Conservation (phyloP, 1,140 invertebrate species). For the Zelostemma sp. region DNA sequence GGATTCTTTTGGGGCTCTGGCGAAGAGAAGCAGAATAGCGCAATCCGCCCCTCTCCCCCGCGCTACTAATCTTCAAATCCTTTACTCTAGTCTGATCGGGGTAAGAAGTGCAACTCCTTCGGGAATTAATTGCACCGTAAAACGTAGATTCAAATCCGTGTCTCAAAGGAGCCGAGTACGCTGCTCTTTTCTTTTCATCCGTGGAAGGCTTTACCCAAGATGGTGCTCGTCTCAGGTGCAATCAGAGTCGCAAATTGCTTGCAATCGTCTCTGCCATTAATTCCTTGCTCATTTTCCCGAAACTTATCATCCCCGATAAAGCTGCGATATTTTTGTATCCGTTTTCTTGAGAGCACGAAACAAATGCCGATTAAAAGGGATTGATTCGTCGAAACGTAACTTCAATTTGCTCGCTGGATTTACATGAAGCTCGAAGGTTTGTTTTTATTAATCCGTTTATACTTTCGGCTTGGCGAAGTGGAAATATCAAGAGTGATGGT, state of each 20-base stretch:
- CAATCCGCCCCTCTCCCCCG: neutral
- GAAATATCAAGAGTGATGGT: neutral
- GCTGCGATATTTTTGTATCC: conserved; percentile 46
- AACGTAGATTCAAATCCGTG: conserved; percentile 56
- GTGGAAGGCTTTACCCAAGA: conserved; percentile 55
- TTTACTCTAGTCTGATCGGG: conserved; percentile 43
- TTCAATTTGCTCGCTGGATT: neutral
- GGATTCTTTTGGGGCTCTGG: conserved; percentile 18
- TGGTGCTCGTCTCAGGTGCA: conserved; percentile 57
- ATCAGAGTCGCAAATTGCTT: conserved; percentile 60
- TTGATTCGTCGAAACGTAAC: neutral
- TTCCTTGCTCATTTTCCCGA: conserved; percentile 52
- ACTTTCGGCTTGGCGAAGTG: neutral
- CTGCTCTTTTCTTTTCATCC: conserved; percentile 52
- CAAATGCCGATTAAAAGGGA: too few relatives aligned
- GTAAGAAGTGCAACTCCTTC: conserved; percentile 58
- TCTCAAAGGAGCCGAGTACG: conserved; percentile 42
- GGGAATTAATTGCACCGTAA: conserved; percentile 59
- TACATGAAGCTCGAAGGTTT: neutral
- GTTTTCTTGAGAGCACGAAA: neutral
- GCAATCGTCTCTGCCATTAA: conserved; percentile 58
- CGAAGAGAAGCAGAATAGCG: neutral
- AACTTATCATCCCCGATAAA: conserved; percentile 60
- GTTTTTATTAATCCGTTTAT: too few relatives aligned
- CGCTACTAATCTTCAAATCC: conserved; percentile 44